These are phyloP conservation scores for Neogobius melanostomus DNA, from an alignment of 2,113 vertebrate species.

Conservation along the genomic window DNA sequence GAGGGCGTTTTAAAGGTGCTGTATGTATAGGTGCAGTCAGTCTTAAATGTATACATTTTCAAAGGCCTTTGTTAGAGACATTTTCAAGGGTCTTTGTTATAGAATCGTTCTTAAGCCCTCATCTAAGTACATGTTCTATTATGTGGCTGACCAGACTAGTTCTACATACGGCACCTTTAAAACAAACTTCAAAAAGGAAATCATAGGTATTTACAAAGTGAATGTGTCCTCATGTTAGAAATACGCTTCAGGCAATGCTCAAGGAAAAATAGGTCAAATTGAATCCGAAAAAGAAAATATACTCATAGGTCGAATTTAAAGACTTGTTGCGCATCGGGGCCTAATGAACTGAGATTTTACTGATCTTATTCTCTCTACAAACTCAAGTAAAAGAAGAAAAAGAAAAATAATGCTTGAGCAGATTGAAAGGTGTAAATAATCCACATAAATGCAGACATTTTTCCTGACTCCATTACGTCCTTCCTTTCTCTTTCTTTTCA, in stretches of 20 bases:
- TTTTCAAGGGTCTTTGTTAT: background rate
- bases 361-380: background rate
- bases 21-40: background rate
- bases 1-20: conserved; percentile 11
- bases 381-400: background rate
- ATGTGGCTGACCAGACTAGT: no score
- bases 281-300: background rate
- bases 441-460: background rate
- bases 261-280: background rate
- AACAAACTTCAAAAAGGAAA: conserved; percentile 26
- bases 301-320: background rate
- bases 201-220: background rate
- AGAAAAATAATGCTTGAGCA: no score
- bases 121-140: no score
- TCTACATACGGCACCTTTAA: conserved; percentile 19
- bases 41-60: background rate
- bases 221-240: conserved; percentile 40
- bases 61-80: background rate
- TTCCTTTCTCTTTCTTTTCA: conserved; percentile 21
- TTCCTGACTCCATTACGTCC: conserved; percentile 65
- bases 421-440: background rate
- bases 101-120: background rate
- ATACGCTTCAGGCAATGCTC: background rate
- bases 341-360: background rate
- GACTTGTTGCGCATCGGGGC: background rate